Evolutionary conservation across 2,888 invertebrate genomes (phyloP), one percentile per base, ranked within the genome.

Genomic region (Trichopoda pennipes): DNA sequence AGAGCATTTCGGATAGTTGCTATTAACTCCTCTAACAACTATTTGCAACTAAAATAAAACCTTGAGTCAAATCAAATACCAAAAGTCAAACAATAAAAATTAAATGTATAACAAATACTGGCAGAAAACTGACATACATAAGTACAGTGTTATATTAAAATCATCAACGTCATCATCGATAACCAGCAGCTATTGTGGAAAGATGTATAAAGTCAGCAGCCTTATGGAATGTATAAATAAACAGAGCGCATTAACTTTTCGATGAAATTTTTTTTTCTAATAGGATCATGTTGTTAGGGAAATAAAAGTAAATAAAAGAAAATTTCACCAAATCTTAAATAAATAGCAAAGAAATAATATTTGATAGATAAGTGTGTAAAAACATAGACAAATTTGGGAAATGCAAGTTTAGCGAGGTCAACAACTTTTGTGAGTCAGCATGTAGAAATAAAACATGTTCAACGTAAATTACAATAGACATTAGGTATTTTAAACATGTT

Each of bases 91-190:
- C 53, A 82, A 75, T 70, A 68, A 53, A 75, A 82, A 79, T 82
- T 79, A 79, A 79, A 82, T 82, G 79, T 79, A 66, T 44, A 79
- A 68, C 70, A 79, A 82, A 82, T 82, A 82, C 75, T 79, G 72
- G 61, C 82, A 38, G 53, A 79, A 63, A 74, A 68, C 80, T 80
- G 47, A 47, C 49, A 47, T 28, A 47, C 49, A 47, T 28, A 56
- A 55, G 47, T 47, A 49, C 49, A 60, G 44, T 73, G 17, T 53
- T 42, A 23, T 19, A 53, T 19, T 58, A 1, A 72, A 32, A 53
- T 35, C 53, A 60, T 66, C 23, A 16, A 23, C 75, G 42, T 75
- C 75, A 75, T 75, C 75, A 76, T 63, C 69, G 55, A 63, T 56
- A 55, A 70, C 8, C 6, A 60, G 19, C 35, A 38, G 61, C n/a